These are phyloP conservation scores for Orbicella faveolata DNA, from an alignment of 64 coral and sea anemone species.

Conservation along the genomic window DNA sequence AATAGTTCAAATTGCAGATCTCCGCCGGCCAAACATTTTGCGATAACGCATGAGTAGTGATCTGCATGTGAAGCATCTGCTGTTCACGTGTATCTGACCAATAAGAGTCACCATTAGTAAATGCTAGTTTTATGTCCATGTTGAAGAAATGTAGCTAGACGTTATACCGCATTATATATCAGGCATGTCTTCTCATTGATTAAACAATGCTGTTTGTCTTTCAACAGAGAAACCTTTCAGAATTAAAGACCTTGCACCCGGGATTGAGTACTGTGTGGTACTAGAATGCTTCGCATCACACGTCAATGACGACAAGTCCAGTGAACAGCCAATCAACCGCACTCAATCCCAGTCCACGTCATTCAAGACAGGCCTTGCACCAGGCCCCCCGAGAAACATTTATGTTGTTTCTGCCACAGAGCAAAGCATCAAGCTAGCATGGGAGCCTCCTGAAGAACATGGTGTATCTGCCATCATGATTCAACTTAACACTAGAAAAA, in stretches of 20 bases:
- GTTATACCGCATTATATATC: background rate
- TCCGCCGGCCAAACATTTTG: no score
- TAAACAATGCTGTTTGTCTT: background rate
- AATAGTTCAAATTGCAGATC: no score
- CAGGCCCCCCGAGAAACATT: constrained; percentile 46
- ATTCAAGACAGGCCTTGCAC: constrained; percentile 39
- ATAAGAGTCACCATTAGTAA: no score
- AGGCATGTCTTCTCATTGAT: background rate
- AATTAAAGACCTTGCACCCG: constrained; percentile 20
- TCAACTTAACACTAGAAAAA: constrained; percentile 37
- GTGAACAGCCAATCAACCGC: constrained; percentile 39
- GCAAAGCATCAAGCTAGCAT: constrained; percentile 52
- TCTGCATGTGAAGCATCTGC: no score
- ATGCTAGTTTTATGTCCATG: no score
- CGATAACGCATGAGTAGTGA: no score
- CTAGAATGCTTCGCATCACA: constrained; percentile 34
- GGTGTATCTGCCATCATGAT: constrained; percentile 1
- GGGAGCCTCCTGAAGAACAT: constrained; percentile 30
- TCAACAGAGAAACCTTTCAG: constrained; percentile 22
- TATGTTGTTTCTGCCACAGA: constrained; percentile 36
- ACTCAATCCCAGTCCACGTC: constrained; percentile 16
- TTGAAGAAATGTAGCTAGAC: no score
- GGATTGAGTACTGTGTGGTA: constrained; percentile 22
- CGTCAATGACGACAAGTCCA: constrained; percentile 40
- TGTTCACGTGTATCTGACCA: no score